These are phyloP conservation scores for Saturnia japonica DNA, from an alignment of 2,888 invertebrate species.

Conservation along the genomic window DNA sequence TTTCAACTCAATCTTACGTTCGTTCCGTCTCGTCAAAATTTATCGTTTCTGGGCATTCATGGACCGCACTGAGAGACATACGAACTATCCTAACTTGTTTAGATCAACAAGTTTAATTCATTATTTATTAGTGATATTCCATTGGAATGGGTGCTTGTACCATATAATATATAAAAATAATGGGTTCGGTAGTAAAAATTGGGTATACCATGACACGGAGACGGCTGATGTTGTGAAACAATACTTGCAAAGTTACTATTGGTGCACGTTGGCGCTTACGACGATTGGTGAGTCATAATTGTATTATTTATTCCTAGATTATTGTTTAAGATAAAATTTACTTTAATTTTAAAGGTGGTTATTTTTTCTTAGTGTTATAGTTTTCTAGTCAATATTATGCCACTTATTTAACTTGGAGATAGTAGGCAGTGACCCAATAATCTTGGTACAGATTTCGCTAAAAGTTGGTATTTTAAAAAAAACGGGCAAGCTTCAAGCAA, in stretches of 20 bases:
- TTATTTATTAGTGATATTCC: slow-evolving; percentile 98
- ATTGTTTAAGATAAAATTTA: background rate
- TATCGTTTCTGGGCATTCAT: slow-evolving; percentile 99
- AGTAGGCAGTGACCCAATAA: no score
- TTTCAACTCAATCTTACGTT: slow-evolving; percentile 96
- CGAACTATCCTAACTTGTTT: slow-evolving; percentile 99
- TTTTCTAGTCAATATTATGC: background rate
- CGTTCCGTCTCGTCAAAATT: slow-evolving; percentile 97
- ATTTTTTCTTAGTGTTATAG: background rate
- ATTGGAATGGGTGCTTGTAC: slow-evolving; percentile 99
- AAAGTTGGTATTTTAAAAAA: no score
- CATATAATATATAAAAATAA: slow-evolving; percentile 98
- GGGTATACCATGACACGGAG: slow-evolving; percentile 94
- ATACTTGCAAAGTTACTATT: slow-evolving; percentile 98
- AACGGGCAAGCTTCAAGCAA: no score
- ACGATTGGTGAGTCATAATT: slow-evolving; percentile 88
- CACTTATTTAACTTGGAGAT: background rate
- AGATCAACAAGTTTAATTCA: slow-evolving; percentile 95
- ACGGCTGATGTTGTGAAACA: slow-evolving; percentile 95
- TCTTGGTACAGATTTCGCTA: no score
- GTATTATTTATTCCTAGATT: slow-evolving; percentile 18
- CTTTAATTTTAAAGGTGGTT: background rate
- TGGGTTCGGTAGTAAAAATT: slow-evolving; percentile 95
- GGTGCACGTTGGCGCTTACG: slow-evolving; percentile 97
- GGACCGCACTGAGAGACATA: slow-evolving; percentile 98